A percentile compares a stretch with the other conserved stretches of the same genome.
Conservation (phyloP, 2,888 invertebrate species). For the Synanthedon tipuliformis region DNA sequence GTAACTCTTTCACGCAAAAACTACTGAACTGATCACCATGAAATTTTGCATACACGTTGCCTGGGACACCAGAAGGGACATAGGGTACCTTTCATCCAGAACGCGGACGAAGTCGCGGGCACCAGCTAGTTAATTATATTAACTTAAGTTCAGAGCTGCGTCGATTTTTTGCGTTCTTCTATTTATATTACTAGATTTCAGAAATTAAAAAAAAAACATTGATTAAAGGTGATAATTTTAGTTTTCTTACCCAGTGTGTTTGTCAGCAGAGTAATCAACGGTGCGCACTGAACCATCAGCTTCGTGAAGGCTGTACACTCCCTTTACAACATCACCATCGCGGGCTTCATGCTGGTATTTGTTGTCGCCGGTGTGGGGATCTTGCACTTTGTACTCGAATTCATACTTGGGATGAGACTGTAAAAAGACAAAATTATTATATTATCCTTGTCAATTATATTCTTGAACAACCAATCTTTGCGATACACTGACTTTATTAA, state of each 20-base stretch:
- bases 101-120: too few relatives aligned
- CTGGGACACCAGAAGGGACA: too few relatives aligned
- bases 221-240: not conserved
- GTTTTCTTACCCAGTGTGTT: conserved; percentile 25
- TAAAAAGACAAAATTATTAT: not conserved
- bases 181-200: not conserved
- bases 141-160: too few relatives aligned
- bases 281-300: conserved; percentile 34
- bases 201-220: not conserved
- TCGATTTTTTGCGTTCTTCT: not conserved
- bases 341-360: conserved; percentile 36
- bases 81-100: too few relatives aligned
- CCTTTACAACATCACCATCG: conserved; percentile 53
- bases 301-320: conserved; percentile 64
- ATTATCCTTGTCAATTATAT: too few relatives aligned
- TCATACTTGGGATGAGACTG: conserved; percentile 27
- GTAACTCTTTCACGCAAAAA: too few relatives aligned
- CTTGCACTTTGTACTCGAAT: conserved; percentile 31
- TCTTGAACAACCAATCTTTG: too few relatives aligned
- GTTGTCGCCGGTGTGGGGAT: conserved; percentile 31
- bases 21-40: too few relatives aligned
- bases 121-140: too few relatives aligned
- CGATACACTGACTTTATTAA: too few relatives aligned
- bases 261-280: conserved; percentile 24
- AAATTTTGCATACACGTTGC: too few relatives aligned